Evolutionary conservation across 2,797 vertebrate genomes (phyloP).

Genomic region (Bradypodion pumilum): DNA sequence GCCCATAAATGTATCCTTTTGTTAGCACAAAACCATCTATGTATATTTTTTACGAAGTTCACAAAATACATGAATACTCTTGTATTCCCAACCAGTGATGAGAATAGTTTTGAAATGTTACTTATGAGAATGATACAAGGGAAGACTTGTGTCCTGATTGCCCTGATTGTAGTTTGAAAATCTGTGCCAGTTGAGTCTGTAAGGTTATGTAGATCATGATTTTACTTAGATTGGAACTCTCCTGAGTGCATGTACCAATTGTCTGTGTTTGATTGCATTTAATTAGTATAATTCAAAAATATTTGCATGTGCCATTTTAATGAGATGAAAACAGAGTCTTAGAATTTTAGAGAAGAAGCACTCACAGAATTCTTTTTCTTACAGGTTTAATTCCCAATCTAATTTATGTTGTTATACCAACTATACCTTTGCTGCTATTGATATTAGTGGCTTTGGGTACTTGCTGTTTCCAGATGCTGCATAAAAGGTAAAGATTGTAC

Average conservation of each 20-base stretch:
- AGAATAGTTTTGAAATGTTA: no score
- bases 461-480: constrained; percentile 93
- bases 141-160: not conserved
- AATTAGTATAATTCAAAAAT: not conserved
- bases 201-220: not conserved
- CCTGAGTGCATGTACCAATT: not conserved
- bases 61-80: no score
- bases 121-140: no score
- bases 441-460: constrained; percentile 94
- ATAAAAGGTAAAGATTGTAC: constrained; percentile 81
- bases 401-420: constrained; percentile 93
- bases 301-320: constrained; percentile 7
- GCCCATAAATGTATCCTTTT: no score
- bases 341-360: constrained; percentile 23
- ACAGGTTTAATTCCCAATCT: constrained; percentile 89
- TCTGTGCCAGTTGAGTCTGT: not conserved
- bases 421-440: constrained; percentile 91
- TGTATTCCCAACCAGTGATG: no score
- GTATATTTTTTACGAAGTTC: no score
- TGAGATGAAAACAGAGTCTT: accelerated
- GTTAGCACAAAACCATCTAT: no score
- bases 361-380: constrained; percentile 52
- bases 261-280: not conserved
- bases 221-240: not conserved
- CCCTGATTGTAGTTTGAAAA: not conserved